Evolutionary conservation across 2,113 vertebrate genomes (phyloP), one percentile per base, ranked within the genome.

Genomic region (Hiodon tergisus): DNA sequence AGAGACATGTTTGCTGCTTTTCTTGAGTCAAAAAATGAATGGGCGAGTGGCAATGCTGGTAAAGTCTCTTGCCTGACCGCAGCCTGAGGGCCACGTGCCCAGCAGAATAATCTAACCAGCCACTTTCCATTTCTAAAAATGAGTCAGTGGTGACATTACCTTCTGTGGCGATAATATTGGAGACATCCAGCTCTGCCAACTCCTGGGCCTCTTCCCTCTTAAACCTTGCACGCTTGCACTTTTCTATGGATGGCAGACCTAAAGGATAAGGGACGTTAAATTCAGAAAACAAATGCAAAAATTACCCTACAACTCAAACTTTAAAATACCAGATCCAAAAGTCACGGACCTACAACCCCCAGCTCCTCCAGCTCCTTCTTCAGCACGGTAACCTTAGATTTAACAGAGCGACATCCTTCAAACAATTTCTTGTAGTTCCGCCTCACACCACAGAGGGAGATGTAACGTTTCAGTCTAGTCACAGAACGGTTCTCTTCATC

Each of bases 371-470:
- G 87, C 74, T 94, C 90, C 73, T 87, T 89, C 76, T 89, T 92
- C 8, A 96, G 87, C 58, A 87, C 83, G 65, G 82, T 75, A 66
- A 93, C 85, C 55, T 88, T 85, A 8, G 93, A 80, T 62, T 85
- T 88, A 65, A 83, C 76, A 0, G 92, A 92, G 53, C 17, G 71
- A 60, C 93, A 95, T 73, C 79, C 81, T 0, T 84, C 86, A 0
- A 96, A 81, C 16, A 96, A 86, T 76, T 93, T 94, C 82, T 94
- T 95, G 80, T 94, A 96, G 84, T 94, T 95, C 6, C 82, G 85
- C 61, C 83, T 79, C 69, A 86, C 91, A 0, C 95, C 95, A 74
- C 95, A 96, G 63, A 94, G 88, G 54, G 88, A 4, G 31, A 96
- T 94, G 79, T 93, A 95, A 31, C 88, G 93, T 79, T 94, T 96